phyloP scores from a whole-genome alignment of 1,140 invertebrate genomes.

The Cecropterus lyciades region DNA sequence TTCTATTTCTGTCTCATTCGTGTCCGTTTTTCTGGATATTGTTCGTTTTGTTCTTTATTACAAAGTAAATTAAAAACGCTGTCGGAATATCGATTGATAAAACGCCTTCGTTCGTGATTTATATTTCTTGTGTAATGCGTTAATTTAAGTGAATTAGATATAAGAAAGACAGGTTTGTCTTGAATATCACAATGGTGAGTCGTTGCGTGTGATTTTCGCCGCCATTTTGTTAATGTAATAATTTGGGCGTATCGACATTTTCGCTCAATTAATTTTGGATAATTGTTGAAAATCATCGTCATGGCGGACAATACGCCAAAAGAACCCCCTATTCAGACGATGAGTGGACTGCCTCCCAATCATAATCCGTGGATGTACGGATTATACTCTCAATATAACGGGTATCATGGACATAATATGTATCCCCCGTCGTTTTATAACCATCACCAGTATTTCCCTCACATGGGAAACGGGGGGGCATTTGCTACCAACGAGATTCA shows the following conservation, averaged over 20 bases:
- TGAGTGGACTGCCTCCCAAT: slow-evolving; percentile 70
- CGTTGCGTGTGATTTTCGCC: slow-evolving; percentile 24
- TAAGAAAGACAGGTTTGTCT: background rate
- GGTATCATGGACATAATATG: slow-evolving; percentile 67
- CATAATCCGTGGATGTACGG: slow-evolving; percentile 79
- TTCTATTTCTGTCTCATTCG: too few species aligned
- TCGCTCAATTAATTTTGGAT: background rate
- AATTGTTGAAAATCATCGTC: background rate
- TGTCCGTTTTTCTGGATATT: too few species aligned
- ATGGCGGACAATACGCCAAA: slow-evolving; percentile 76
- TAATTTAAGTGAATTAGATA: background rate
- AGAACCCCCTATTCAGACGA: slow-evolving; percentile 77
- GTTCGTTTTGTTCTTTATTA: too few species aligned
- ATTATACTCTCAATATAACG: slow-evolving; percentile 78
- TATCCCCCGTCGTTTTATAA: slow-evolving; percentile 76
- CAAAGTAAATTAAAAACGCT: too few species aligned
- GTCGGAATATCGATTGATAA: too few species aligned
- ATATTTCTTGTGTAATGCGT: background rate
- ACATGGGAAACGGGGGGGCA: slow-evolving; percentile 65
- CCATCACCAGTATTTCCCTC: slow-evolving; percentile 77
- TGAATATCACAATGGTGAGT: slow-evolving; percentile 20
- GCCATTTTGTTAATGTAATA: slow-evolving; percentile 30
- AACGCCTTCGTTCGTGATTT: background rate
- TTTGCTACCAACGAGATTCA: slow-evolving; percentile 57
- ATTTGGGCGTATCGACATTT: slow-evolving; percentile 15